These are phyloP conservation scores for Dryobota labecula DNA, from an alignment of 2,888 invertebrate species.

Conservation along the genomic window DNA sequence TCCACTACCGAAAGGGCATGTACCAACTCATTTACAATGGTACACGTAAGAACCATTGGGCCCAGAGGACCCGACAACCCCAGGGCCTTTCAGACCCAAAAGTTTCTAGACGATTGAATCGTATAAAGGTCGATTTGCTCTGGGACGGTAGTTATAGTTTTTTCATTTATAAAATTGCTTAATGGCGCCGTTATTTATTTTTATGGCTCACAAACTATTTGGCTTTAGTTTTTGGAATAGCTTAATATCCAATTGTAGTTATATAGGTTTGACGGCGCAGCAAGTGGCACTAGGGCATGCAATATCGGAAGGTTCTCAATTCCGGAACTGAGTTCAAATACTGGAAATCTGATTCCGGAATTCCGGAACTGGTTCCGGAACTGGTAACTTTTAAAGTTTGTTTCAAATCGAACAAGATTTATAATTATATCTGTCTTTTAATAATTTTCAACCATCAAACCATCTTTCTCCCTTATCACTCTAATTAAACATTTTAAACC, in stretches of 20 bases:
- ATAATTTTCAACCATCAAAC: too few species aligned
- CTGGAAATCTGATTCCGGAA: too few species aligned
- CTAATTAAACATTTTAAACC: too few species aligned
- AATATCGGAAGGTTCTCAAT: too few species aligned
- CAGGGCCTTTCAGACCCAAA: conserved; percentile 22
- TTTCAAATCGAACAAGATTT: too few species aligned
- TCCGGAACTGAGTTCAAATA: too few species aligned
- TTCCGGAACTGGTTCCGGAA: too few species aligned
- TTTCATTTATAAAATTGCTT: conserved; percentile 25
- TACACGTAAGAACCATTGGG: not conserved
- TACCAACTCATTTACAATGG: conserved; percentile 21
- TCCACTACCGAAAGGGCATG: not conserved
- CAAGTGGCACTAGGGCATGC: too few species aligned
- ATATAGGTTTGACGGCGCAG: not conserved
- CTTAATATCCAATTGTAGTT: not conserved
- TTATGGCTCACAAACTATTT: conserved; percentile 23
- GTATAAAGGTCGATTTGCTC: conserved; percentile 40
- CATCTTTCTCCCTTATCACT: too few species aligned
- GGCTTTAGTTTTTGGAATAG: not conserved
- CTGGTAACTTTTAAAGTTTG: too few species aligned
- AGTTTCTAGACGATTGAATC: conserved; percentile 48
- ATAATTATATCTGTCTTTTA: too few species aligned
- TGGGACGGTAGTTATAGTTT: conserved; percentile 3
- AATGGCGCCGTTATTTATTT: conserved; percentile 23
- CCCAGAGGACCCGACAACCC: conserved; percentile 5